A percentile compares a stretch with the other conserved stretches of the same genome.
Conservation (phyloP, 2,797 vertebrate species). For the Propithecus perrieri region DNA sequence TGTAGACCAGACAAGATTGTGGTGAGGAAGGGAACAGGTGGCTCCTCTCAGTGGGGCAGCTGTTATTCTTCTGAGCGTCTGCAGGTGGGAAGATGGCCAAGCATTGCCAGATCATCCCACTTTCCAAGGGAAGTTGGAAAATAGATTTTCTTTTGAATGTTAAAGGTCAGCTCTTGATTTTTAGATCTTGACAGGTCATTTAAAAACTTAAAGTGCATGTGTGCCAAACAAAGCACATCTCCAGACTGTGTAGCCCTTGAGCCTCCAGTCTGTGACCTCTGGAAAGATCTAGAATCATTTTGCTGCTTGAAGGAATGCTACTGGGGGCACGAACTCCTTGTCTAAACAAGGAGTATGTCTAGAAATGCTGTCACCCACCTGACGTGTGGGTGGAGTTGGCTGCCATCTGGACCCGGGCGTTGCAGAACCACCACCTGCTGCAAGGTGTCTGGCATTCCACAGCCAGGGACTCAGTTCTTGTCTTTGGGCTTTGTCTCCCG, state of each 20-base stretch:
- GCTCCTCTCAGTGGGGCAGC: not conserved
- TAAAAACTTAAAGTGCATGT: not conserved
- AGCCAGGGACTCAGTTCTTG: not conserved
- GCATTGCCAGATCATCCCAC: not conserved
- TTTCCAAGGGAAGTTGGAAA: not conserved
- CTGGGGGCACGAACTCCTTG: not conserved
- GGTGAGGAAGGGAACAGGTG: accelerated
- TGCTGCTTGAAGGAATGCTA: not conserved
- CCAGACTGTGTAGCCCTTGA: not conserved
- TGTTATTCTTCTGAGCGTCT: not conserved
- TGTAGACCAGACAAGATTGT: accelerated
- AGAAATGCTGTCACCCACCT: not conserved
- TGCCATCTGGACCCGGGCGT: accelerated
- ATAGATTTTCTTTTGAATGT: not conserved
- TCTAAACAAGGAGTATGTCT: not conserved
- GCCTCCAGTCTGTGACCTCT: not conserved
- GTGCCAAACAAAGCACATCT: conserved; percentile 36
- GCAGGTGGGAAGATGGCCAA: not conserved
- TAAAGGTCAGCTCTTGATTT: not conserved
- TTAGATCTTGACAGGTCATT: not conserved
- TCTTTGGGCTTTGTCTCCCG: not conserved
- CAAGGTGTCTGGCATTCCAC: not conserved
- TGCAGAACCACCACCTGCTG: not conserved
- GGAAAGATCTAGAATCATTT: conserved; percentile 19
- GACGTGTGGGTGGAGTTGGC: not conserved